Evolutionary conservation across 2,888 invertebrate species (phyloP), one percentile per base, ranked within the genome.

Genomic region (Diloba caeruleocephala): DNA sequence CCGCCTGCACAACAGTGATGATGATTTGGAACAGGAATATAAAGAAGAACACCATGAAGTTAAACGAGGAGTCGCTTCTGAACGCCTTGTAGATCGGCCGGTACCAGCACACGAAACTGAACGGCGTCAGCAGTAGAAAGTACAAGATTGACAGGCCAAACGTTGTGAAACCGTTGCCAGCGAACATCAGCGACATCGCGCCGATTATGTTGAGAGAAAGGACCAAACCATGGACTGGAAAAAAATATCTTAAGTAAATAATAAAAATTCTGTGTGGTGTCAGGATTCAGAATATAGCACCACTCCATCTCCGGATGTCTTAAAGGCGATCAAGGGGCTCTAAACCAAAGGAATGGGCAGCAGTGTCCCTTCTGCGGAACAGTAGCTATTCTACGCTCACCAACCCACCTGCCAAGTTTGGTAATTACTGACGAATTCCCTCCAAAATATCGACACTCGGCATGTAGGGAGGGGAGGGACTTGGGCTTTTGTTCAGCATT

Each of bases 31-130:
- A 97, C 94, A 98, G 97, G 94, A 99, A 99, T 78, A 99, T 97
- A 88, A 99, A 98, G 95, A 99, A 99, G 94, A 98, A 99, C 45
- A 99, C 98, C 98, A 99, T 99, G 87, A 99, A 99, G 92, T 99
- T 99, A 95, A 99, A 98, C 2, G 99, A 99, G 74, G 99, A 99
- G 93, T 99, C 99, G 84, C 97, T 98, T 83, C 99, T 96, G 95
- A 99, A 99, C 63, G 99, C 99, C 94, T 99, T 99, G 94, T 99
- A 99, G 57, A 99, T 97, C 34, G 99, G 99, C 85, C 99, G 95
- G 94, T 98, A 99, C 99, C 99, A 99, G 90, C 99, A 99, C 26
- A 99, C 92, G 88, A 99, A 99, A 45, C 99, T 99, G 91, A 98
- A 98, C 14, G 99, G 99, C 12, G 98, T 98, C 83, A 99, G 98